Percentiles rank a stretch among this genome's conserved stretches.
Evolutionary conservation across 2,888 invertebrate species (phyloP).

Genomic region (Andricus curvator): DNA sequence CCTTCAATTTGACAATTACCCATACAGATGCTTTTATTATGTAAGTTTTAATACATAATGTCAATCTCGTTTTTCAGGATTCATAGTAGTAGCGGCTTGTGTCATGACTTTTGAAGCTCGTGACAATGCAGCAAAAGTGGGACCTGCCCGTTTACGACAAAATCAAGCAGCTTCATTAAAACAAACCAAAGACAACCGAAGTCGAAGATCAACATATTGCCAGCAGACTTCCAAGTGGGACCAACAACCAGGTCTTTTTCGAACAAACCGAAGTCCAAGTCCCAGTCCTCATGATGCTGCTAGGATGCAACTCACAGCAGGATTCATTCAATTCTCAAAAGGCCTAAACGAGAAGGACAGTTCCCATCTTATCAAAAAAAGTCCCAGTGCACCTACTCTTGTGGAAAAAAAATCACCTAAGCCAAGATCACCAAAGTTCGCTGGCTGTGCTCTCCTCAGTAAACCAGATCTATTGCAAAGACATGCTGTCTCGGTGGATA

Average conservation of each 20-base stretch:
- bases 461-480: conserved; percentile 84
- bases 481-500: conserved; percentile 91
- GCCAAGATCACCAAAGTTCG: conserved; percentile 70
- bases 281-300: conserved; percentile 75
- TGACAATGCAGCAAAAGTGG: conserved; percentile 95
- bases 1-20: no score
- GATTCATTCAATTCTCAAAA: conserved; percentile 75
- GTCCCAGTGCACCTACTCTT: conserved; percentile 83
- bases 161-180: conserved; percentile 69
- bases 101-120: conserved; percentile 99
- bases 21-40: no score
- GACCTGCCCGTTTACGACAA: conserved; percentile 85
- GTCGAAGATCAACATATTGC: conserved; percentile 79
- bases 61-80: conserved; percentile 81
- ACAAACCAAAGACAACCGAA: conserved; percentile 72
- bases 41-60: not conserved
- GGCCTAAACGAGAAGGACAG: conserved; percentile 68
- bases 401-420: conserved; percentile 76
- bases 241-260: conserved; percentile 85
- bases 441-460: conserved; percentile 82
- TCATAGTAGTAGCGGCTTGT: conserved; percentile 97
- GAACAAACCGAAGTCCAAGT: conserved; percentile 79
- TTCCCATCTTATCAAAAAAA: conserved; percentile 76
- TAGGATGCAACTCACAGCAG: conserved; percentile 73
- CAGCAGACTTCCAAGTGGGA: conserved; percentile 81